Conservation (phyloP, 2,888 invertebrate genomes). For the Lasius platythorax region DNA sequence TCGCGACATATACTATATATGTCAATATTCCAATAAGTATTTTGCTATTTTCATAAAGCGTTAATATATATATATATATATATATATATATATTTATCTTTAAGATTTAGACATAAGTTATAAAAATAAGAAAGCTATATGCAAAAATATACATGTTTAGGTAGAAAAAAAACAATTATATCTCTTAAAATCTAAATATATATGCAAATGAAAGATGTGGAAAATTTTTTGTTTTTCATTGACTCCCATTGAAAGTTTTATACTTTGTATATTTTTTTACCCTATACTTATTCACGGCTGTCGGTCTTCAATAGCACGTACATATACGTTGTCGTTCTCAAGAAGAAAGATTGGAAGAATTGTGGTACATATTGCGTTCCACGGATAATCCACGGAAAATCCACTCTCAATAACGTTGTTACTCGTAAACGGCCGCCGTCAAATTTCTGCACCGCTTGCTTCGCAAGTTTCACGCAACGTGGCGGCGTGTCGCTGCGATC, state of each 20-base stretch:
- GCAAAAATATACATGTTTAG: neutral
- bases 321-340: neutral
- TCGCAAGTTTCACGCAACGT: neutral
- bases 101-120: neutral
- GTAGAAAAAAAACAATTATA: neutral
- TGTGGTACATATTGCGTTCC: neutral
- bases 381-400: neutral
- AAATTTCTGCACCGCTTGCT: neutral
- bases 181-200: neutral
- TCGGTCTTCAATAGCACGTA: neutral
- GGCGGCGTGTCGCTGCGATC: constrained; percentile 1
- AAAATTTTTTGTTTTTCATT: neutral
- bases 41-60: constrained; percentile 2
- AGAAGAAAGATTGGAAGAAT: neutral
- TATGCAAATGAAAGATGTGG: neutral
- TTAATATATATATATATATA: neutral
- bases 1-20: neutral
- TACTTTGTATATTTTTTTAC: neutral
- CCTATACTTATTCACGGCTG: neutral
- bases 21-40: neutral
- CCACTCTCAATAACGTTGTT: neutral
- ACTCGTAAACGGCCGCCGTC: neutral
- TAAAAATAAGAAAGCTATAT: neutral
- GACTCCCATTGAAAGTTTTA: neutral
- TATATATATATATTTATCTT: neutral